A percentile compares a stretch with the other conserved stretches of the same genome.
phyloP scores from a whole-genome alignment of 2,113 vertebrate genomes.

The Poeciliopsis occidentalis region DNA sequence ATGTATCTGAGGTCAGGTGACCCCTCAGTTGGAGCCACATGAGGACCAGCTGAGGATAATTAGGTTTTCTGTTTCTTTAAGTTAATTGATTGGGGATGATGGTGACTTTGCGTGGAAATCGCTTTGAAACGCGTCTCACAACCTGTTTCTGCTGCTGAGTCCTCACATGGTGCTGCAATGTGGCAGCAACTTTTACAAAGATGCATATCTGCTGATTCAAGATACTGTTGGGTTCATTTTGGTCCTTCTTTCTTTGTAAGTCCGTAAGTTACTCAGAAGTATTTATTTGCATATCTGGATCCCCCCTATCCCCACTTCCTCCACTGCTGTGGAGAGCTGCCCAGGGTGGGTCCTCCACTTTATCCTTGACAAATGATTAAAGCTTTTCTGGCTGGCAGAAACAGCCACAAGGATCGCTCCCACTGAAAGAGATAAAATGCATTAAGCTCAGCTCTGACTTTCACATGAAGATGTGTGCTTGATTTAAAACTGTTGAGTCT shows the following conservation, averaged over 20 bases:
- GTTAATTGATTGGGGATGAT: slow-evolving; percentile 28
- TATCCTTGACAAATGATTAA: slow-evolving; percentile 49
- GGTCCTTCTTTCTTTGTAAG: slow-evolving; percentile 1
- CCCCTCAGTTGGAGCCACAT: slow-evolving; percentile 72
- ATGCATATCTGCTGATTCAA: not conserved
- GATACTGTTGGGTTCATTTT: not conserved
- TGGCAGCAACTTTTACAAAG: not conserved
- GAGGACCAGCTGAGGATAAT: slow-evolving; percentile 88
- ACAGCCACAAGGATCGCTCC: slow-evolving; percentile 8
- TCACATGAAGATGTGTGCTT: not conserved
- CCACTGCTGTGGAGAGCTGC: slow-evolving; percentile 48
- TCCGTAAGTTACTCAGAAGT: slow-evolving; percentile 13
- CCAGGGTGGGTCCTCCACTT: slow-evolving; percentile 63
- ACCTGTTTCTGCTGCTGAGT: slow-evolving; percentile 21
- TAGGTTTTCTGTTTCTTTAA: slow-evolving; percentile 60
- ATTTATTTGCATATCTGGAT: slow-evolving; percentile 45
- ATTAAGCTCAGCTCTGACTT: not conserved
- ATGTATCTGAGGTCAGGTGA: slow-evolving; percentile 76
- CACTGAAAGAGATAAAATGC: slow-evolving; percentile 1
- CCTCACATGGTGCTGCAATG: slow-evolving; percentile 21
- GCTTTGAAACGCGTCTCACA: not conserved
- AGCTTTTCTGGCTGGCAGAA: slow-evolving; percentile 41
- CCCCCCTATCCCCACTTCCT: slow-evolving; percentile 6
- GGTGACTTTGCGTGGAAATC: not conserved
- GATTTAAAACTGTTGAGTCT: not conserved